Conservation (phyloP, 2,888 invertebrate species). For the Schrankia costaestrigalis region DNA sequence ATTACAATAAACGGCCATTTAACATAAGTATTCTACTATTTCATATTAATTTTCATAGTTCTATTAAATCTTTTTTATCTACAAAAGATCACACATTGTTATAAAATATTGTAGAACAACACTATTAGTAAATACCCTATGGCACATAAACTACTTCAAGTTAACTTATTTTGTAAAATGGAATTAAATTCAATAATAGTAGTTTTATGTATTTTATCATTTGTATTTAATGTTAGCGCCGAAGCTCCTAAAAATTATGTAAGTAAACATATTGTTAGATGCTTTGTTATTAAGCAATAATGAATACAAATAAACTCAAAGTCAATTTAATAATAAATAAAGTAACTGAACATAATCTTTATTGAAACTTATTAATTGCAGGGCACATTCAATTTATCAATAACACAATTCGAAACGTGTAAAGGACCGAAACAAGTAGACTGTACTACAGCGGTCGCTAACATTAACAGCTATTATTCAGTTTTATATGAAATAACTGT, state of each 20-base stretch:
- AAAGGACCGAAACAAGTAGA: slow-evolving; percentile 26
- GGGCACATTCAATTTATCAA: slow-evolving; percentile 22
- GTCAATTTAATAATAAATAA: not conserved
- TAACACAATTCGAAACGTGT: slow-evolving; percentile 17
- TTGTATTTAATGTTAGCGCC: not conserved
- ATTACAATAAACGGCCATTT: too few species aligned
- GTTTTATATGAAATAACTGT: slow-evolving; percentile 26
- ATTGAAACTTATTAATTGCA: slow-evolving; percentile 8
- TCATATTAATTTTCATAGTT: too few species aligned
- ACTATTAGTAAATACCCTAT: too few species aligned
- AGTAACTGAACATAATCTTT: not conserved
- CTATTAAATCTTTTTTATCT: too few species aligned
- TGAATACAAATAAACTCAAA: too few species aligned
- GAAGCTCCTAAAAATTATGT: slow-evolving; percentile 5
- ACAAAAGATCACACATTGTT: too few species aligned
- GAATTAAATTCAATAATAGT: too few species aligned
- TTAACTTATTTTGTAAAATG: too few species aligned
- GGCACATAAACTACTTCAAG: too few species aligned
- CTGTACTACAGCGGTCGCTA: slow-evolving; percentile 13
- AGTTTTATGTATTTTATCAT: not conserved
- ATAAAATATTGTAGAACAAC: too few species aligned
- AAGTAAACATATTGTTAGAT: slow-evolving; percentile 1
- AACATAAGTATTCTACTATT: too few species aligned
- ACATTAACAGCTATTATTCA: slow-evolving; percentile 13
- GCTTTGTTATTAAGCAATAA: too few species aligned